Base-by-base conservation (phyloP, 2,888 invertebrate species). In the Mactromeris polynyma region DNA sequence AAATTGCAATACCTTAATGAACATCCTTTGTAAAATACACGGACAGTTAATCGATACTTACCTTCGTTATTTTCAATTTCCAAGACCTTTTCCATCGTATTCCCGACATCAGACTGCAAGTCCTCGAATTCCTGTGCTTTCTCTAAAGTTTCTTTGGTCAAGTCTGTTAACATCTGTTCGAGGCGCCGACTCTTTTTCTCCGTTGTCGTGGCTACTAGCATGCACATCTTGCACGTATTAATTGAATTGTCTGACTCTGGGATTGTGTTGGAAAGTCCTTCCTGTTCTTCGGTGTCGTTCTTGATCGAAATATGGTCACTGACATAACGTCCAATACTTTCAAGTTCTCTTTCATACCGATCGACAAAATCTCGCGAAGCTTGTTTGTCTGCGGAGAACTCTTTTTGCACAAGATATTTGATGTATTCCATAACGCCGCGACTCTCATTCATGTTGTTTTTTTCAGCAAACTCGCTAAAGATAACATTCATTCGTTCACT, bases 321-420 rank as follows among this genome's bases (percentile, higher is more conserved):
- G 73, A 73, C 73, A 33, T 73, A 73, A 73, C 73, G 33, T 73
- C 9, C 73, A 17, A 73, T 17, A 73, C 36, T 73, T 73, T 73
- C 73, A 1, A 73, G 31, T 26, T 73, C 36, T 17, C 33, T 33
- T 73, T 73, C 33, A 19, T 73, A 73, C 1, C 73, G 73, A 14
- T 73, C 73, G 0, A 33, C 73, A 73, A 73, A 73, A 4, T 33
- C 19, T 17, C 73, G 73, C 36, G 36, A 26, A 14, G 17, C 19
- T 19, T 2, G 14, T 33, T 73, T 73, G 17, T 73, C 73, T 33
- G 33, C 17, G 6, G 36, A 31, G 7, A 73, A 14, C 19, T 73
- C 73, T 7, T 73, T 36, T 73, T 73, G 33, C 33, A 73, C 73
- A 14, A 11, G 33, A 36, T 33, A 73, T 3, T 21, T 73, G 33